Percentiles rank a stretch among this genome's conserved stretches.
Conservation (phyloP, 2,797 vertebrate species). For the Urosaurus nigricauda region DNA sequence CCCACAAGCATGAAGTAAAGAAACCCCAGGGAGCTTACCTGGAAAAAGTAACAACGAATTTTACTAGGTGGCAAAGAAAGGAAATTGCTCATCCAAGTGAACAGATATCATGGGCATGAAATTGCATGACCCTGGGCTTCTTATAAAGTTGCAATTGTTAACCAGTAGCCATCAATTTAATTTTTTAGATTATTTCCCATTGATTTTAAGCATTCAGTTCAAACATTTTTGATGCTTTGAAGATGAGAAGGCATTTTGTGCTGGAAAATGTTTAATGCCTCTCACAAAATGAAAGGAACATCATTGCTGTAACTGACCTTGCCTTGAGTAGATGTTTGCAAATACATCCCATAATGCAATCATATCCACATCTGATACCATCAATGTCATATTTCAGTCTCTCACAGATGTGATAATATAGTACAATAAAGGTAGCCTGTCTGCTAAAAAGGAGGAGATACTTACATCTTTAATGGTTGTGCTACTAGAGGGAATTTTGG, state of each 20-base stretch:
- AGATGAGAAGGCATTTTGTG: background rate
- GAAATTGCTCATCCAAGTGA: conserved; percentile 25
- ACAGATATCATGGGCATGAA: conserved; percentile 22
- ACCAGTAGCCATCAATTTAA: background rate
- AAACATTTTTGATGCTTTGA: background rate
- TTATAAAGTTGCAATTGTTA: conserved; percentile 46
- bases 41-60: conserved; percentile 16
- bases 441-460: background rate
- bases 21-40: conserved; percentile 1
- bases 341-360: background rate
- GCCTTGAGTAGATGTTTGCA: background rate
- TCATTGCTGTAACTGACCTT: background rate
- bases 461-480: background rate
- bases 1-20: background rate
- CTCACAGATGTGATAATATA: background rate
- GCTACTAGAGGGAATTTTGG: background rate
- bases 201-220: background rate
- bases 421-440: too few species aligned
- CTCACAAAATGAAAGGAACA: conserved; percentile 7
- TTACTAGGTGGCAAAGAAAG: conserved; percentile 15
- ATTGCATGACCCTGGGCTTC: background rate
- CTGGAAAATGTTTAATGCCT: background rate
- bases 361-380: background rate
- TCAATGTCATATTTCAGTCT: background rate
- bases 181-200: conserved; percentile 21